Conservation (phyloP, 2,113 vertebrate species). For the Gobius niger region DNA sequence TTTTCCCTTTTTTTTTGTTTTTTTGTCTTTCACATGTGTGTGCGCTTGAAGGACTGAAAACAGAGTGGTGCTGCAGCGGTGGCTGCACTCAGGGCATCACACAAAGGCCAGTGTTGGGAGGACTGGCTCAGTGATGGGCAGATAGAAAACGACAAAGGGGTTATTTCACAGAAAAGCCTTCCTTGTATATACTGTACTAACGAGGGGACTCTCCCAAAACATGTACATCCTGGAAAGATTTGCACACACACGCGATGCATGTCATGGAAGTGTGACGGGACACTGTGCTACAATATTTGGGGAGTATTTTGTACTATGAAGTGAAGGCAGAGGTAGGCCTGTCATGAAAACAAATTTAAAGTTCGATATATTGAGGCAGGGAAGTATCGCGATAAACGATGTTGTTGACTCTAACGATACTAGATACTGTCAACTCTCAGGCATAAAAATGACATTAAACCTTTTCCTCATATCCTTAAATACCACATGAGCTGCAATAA, state of each 20-base stretch:
- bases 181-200: slow-evolving; percentile 25
- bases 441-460: no score
- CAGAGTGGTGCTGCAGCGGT: slow-evolving; percentile 46
- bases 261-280: neutral
- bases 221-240: slow-evolving; percentile 9
- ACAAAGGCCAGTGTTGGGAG: slow-evolving; percentile 63
- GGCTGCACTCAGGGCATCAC: slow-evolving; percentile 52
- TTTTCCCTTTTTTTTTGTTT: neutral
- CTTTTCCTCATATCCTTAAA: no score
- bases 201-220: slow-evolving; percentile 39
- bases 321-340: no score
- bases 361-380: no score
- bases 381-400: no score
- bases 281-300: no score
- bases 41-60: neutral
- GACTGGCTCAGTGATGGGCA: slow-evolving; percentile 34
- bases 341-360: no score
- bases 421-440: no score
- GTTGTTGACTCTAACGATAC: no score
- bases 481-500: no score
- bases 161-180: slow-evolving; percentile 56
- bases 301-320: no score
- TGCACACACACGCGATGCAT: neutral
- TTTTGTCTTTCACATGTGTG: slow-evolving; percentile 3
- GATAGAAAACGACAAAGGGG: slow-evolving; percentile 65